Evolutionary conservation across 2,797 vertebrate species (phyloP), one percentile per base, ranked within the genome.

Genomic region (Tragopan temminckii): DNA sequence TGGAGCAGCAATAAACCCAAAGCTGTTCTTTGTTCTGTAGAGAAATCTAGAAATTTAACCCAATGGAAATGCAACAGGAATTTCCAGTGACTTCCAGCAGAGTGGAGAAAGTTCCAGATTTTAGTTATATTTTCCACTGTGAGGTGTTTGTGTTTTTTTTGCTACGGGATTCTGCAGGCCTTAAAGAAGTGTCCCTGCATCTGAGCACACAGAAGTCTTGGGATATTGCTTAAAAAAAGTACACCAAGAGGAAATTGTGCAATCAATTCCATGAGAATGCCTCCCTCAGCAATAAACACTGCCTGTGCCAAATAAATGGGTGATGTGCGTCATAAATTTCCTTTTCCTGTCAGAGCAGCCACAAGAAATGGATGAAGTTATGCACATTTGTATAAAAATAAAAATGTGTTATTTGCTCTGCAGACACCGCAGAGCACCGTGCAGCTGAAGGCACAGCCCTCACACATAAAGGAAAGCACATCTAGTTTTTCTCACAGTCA

Each of bases 361-460:
- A 76, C 88, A 89, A 96, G 88, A 93, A 96, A 96, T 80, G 82
- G 85, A 96, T 95, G 92, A 94, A 96, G 79, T 97, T 97, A 80
- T 95, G 85, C 78, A 91, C 83, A 96, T 97, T 96, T 96, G 91
- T 96, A 96, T 95, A 96, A 97, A 96, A 97, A 96, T 95, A 96
- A 97, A 91, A 96, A 95, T 45, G 77, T 89, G 85, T 80, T 92
- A 77, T 96, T 88, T 96, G 72, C 66, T 93, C 17, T 83, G 33
- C 63, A 81, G 69, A 90, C 88, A 29, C 93, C 25, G 77, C 89
- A 17, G 61, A 33, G 53, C 1, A 0, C 57, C 4, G 0, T 45
- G 10, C 33, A 90, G 68, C 79, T 13, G 1, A 70, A 15, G 85
- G 91, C 82, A 78, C 67, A 72, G 89, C 59, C 55, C 74, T 66